phyloP scores from a whole-genome alignment of 2,888 invertebrate species.

The Pycnomerus fuliginosus region DNA sequence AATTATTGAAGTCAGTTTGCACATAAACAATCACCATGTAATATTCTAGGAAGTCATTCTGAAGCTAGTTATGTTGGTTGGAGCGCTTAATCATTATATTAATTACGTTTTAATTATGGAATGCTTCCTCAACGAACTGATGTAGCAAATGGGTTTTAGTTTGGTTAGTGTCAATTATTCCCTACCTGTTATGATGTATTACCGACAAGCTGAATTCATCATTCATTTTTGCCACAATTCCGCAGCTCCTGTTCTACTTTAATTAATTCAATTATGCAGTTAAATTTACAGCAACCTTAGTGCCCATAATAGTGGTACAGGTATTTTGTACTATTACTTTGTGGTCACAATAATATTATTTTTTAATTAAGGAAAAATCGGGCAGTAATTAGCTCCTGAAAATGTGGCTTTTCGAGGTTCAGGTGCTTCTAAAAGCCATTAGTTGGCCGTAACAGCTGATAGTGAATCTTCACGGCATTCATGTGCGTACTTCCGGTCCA shows the following conservation, averaged over 20 bases:
- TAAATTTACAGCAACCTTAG: too few relatives aligned
- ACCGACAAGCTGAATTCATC: slow-evolving; percentile 14
- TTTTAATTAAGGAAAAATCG: too few relatives aligned
- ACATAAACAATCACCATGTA: too few relatives aligned
- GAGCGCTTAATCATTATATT: slow-evolving; percentile 16
- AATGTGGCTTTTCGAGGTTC: slow-evolving; percentile 35
- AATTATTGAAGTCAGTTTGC: too few relatives aligned
- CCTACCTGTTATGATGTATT: slow-evolving; percentile 18
- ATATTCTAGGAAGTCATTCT: too few relatives aligned
- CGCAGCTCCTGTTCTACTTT: too few relatives aligned
- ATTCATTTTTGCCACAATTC: slow-evolving; percentile 17
- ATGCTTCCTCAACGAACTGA: slow-evolving; percentile 10
- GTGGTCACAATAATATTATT: too few relatives aligned
- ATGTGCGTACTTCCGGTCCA: slow-evolving; percentile 43
- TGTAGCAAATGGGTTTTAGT: slow-evolving; percentile 14
- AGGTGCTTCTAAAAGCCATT: slow-evolving; percentile 42
- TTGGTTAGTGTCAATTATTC: slow-evolving; percentile 16
- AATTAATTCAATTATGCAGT: too few relatives aligned
- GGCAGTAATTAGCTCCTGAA: too few relatives aligned
- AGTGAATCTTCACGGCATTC: slow-evolving; percentile 45
- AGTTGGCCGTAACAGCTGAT: slow-evolving; percentile 41
- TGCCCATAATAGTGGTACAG: too few relatives aligned
- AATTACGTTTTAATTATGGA: slow-evolving; percentile 18
- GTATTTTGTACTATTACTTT: too few relatives aligned
- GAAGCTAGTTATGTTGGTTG: slow-evolving; percentile 3